Base-by-base conservation (phyloP, 2,888 invertebrate genomes). In the Cacoxenus indagator region DNA sequence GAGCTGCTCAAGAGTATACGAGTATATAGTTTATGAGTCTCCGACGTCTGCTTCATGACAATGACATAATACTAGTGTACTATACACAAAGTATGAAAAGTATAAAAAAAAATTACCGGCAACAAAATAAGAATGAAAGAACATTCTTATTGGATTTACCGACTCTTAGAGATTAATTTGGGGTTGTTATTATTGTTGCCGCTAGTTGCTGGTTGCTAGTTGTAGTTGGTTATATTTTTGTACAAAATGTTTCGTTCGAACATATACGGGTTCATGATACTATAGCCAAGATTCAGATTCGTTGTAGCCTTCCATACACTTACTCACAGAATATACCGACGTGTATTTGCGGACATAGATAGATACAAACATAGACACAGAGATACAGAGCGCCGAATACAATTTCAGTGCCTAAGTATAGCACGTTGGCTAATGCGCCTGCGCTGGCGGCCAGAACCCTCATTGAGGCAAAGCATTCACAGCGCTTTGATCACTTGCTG, bases 211-310 rank as follows among this genome's bases (percentile, higher is more conserved):
- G 9, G 31, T 31, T 19, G 57, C 17, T 17, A n/a, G 14, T 19
- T 26, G 55, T 55, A 55, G 27, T 57, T 57, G 27, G 61, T 62
- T 62, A 62, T 62, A 62, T 62, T 62, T 62, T 62, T 62, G 61
- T 62, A 43, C 24, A 43, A 14, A 22, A 31, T 26, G n/a, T 26
- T 9, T 11, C 55, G 11, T 57, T 5, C 51, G 37, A 8, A 37
- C 5, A 14, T 43, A 43, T 43, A 43, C 45, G 24, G 24, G 61
- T 62, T 62, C 61, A 61, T 61, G 61, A 61, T 61, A 61, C 61
- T 19, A 2, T 55, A 55, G 55, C 11, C 55, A 27, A 55, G n/a
- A 22, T 26, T 51, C 51, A 19, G 2, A 11, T 6, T 17, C 55
- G 55, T 11, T 27, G 51, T 17, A 51, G 45, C n/a, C 45, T 62